Evolutionary conservation across 2,797 vertebrate genomes (phyloP).

Genomic region (Phaenicophaeus curvirostris): DNA sequence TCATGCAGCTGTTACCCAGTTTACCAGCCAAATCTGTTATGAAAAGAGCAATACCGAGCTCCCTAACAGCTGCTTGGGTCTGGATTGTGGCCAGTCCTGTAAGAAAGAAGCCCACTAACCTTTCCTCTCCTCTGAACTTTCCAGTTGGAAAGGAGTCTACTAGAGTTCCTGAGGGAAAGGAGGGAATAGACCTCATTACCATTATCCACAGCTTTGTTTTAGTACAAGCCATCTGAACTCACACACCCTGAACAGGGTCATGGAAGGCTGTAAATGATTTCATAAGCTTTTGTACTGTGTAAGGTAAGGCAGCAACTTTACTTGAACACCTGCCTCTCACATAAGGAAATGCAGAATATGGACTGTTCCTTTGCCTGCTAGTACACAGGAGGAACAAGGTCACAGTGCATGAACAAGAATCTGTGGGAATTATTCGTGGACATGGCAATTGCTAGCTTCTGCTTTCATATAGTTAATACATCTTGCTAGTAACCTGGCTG

Average conservation of each 20-base stretch:
- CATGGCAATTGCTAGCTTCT: not conserved
- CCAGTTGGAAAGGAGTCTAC: not conserved
- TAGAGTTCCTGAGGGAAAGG: not conserved
- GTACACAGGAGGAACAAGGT: accelerated
- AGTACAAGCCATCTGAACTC: not conserved
- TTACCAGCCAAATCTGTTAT: not conserved
- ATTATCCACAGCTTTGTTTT: not conserved
- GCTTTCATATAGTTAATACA: not conserved
- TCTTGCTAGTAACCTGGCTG: not conserved
- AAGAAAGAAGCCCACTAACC: not conserved
- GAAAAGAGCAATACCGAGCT: not conserved
- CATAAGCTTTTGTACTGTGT: accelerated
- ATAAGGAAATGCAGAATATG: not conserved
- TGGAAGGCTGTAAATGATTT: not conserved
- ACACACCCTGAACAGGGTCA: accelerated
- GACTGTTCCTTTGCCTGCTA: not conserved
- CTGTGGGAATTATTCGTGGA: not conserved
- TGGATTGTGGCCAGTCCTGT: constrained; percentile 12
- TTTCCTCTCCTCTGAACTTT: not conserved
- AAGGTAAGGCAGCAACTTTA: not conserved
- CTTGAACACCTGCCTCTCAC: not conserved
- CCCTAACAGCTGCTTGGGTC: constrained; percentile 7
- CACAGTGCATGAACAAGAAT: not conserved
- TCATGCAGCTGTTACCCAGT: constrained; percentile 33
- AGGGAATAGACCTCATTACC: not conserved